Base-by-base conservation (phyloP, 1,140 invertebrate genomes). In the Lepidurus apus region DNA sequence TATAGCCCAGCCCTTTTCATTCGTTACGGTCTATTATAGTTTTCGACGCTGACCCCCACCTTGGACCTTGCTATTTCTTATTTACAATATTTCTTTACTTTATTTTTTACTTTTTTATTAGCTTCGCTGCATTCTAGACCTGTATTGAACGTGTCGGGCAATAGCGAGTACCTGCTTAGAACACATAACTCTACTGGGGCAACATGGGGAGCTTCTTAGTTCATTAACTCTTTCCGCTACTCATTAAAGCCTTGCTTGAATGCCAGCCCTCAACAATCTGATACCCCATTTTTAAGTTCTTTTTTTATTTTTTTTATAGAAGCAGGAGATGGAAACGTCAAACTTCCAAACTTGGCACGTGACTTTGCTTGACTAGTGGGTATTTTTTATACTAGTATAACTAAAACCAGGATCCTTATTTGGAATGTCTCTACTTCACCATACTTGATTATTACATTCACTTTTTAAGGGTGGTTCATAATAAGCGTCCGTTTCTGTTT, bases 21-120 rank as follows among this genome's bases (percentile, higher is more conserved):
- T 65, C 53, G 53, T 65, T 65, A 65, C 21, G 53, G 17, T 65
- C 53, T 65, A 65, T 65, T 65, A 65, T 65, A 65, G 21, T 65
- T 65, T 65, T 21, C 53, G 17, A 65, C 17, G 17, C 53, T 17
- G 53, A 65, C 53, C 53, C n/a, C 53, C 53, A 65, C 53, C 53
- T 65, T 65, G 17, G 53, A 65, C 53, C 53, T 65, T 9, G 53
- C 53, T 9, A 26, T 4, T 34, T 34, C 4, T 34, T 34, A 34
- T 34, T 34, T 34, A 34, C 26, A 65, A 53, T 53, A 53, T 53
- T n/a, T 6, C 10, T 53, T 13, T 53, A 13, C 10, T 53, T 13
- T 53, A 2, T 13, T 65, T 4, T 17, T 21, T 65, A 21, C 21
- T 7, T 65, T 65, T 4, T 65, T 65, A 65, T 65, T 4, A 65